Percentiles rank a stretch among this genome's conserved stretches.
Conservation (phyloP, 2,113 vertebrate genomes). For the Phrynosoma platyrhinos region DNA sequence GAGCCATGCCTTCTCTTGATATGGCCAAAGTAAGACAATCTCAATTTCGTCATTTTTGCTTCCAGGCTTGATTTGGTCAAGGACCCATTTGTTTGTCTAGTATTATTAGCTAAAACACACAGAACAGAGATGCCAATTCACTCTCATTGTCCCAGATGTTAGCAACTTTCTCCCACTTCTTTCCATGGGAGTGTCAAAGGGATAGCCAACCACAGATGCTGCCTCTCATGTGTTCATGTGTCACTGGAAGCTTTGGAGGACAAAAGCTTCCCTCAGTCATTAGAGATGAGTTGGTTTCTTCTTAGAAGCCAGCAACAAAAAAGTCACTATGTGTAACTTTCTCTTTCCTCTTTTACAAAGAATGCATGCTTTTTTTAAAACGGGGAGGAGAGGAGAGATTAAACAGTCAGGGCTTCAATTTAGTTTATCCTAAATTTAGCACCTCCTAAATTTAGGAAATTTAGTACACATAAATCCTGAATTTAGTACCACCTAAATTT, state of each 20-base stretch:
- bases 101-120: background rate
- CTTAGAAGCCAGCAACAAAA: background rate
- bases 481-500: background rate
- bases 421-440: background rate
- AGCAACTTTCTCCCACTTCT: background rate
- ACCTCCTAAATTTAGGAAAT: background rate
- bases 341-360: background rate
- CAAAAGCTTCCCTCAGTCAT: background rate
- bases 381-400: background rate
- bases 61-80: too few relatives aligned
- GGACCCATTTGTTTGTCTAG: too few relatives aligned
- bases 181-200: background rate
- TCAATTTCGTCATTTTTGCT: too few relatives aligned
- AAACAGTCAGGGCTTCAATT: background rate
- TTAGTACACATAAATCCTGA: too few relatives aligned
- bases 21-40: too few relatives aligned
- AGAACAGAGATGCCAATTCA: background rate
- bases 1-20: too few relatives aligned
- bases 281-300: background rate
- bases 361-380: background rate
- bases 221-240: background rate
- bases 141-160: background rate
- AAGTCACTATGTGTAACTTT: background rate
- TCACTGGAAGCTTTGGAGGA: background rate
- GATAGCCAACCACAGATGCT: background rate